Conservation (phyloP, 2,797 vertebrate genomes). For the Valencia hispanica region DNA sequence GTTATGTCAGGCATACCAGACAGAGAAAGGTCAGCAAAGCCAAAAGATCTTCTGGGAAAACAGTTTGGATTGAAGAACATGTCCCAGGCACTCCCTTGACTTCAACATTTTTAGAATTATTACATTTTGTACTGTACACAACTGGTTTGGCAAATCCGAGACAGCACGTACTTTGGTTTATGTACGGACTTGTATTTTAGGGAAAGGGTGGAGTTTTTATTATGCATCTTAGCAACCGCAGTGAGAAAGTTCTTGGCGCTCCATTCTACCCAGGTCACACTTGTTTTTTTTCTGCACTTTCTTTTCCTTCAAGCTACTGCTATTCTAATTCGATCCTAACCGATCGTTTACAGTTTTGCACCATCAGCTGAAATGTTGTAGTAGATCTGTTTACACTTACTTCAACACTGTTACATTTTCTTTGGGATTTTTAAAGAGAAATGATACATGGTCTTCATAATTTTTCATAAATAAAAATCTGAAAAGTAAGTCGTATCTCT, state of each 20-base stretch:
- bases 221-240: background rate
- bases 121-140: conserved; percentile 9
- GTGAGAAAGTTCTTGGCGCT: conserved; percentile 7
- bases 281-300: conserved; percentile 12
- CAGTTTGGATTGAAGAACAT: background rate
- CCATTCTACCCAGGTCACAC: conserved; percentile 28
- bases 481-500: background rate
- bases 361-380: background rate
- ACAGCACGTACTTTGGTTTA: conserved; percentile 1
- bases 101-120: conserved; percentile 14
- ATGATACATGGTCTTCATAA: background rate
- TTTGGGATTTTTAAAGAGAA: background rate
- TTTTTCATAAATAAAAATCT: background rate
- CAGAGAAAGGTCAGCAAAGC: conserved; percentile 23
- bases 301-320: background rate
- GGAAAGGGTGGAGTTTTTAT: conserved; percentile 41
- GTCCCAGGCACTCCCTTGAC: conserved; percentile 24
- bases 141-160: conserved; percentile 22
- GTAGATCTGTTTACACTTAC: background rate
- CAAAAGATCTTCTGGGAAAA: conserved; percentile 5
- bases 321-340: background rate
- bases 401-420: background rate
- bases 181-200: conserved; percentile 38
- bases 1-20: conserved; percentile 42
- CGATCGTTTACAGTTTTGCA: background rate